Base-by-base conservation (phyloP, 2,888 invertebrate species). In the Magallana nippona region DNA sequence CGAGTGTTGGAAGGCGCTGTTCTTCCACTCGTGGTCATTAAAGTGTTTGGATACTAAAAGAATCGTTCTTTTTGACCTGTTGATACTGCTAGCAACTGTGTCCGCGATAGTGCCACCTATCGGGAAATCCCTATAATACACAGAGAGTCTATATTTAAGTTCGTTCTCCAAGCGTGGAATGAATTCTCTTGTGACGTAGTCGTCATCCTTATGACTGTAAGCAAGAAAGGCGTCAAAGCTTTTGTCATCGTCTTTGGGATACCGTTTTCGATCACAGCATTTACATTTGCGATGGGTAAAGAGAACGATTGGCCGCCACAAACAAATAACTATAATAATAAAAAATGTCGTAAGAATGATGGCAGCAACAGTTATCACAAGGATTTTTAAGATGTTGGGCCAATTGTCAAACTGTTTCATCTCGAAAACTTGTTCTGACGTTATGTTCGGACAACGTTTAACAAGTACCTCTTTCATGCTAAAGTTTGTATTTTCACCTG, bases 11-110 rank as follows among this genome's bases (percentile, higher is more conserved):
- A 98, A 97, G 93, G 98, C 98, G 94, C 97, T 97, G 83, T 97
- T 96, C 92, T 97, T 97, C 98, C 98, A 98, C 94, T 98, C 98
- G 84, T 97, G 98, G 94, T 97, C 96, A 91, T 98, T 96, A 94
- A 97, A 98, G 94, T 97, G 97, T 93, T 97, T 97, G 87, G 97
- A 97, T 82, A 98, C 95, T 88, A 98, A 96, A 96, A 98, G 96
- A 90, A 98, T 96, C 86, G 97, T 97, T 87, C 97, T 95, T 86
- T 97, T 96, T 87, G 97, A 97, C 79, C 97, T 96, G 94, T 97
- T 97, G 79, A 97, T 97, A 83, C 97, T 97, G 93, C 97, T 96
- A 91, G 97, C 96, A 93, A 98, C 97, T 86, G 97, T 97, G 94
- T 98, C 98, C 82, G 97, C 96, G 88, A 97, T 96, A 94, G 90